Evolutionary conservation across 2,113 vertebrate species (phyloP), one percentile per base, ranked within the genome.

Genomic region (Calidris pugnax): DNA sequence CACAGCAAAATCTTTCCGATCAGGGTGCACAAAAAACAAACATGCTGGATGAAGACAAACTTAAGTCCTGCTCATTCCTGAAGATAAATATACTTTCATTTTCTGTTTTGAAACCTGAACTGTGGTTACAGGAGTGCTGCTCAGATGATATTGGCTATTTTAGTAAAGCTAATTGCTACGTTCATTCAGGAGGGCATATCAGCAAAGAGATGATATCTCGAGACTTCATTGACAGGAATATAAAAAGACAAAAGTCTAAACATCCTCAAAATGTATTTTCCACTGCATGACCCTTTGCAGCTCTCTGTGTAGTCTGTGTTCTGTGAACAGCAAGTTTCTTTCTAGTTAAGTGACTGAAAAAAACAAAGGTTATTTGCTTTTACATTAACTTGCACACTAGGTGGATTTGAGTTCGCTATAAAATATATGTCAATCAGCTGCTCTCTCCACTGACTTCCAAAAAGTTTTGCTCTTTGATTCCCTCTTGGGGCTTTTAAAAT

Each of bases 171-270:
- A 93, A 95, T 93, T 93, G 72, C 59, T 93, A 71, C 26, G 35
- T 95, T 97, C 89, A 96, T 63, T 73, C 72, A 77, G 96, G 81
- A 96, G 90, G 74, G 89, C 68, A 76, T 96, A 83, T 64, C 48
- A 82, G 22, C 47, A 91, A 90, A 72, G 28, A 74, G 32, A 69
- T 6, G 28, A 2, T 41, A 85, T 47, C 71, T 92, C 3, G 7
- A 83, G 64, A 64, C 17, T 63, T 85, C 50, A 22, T 28, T 87
- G 48, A 68, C 41, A 37, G 56, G 47, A 84, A 79, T 55, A 23
- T 51, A 55, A 83, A 73, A 67, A 73, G 47, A 63, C 14, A 41
- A 23, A 28, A 64, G 63, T 39, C 24, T 57, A 57, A 69, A 86
- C 9, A 66, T 53, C 35, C 28, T 78, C 15, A 55, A 85, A 94